Conservation (phyloP, 2,113 vertebrate species). For the Caloenas nicobarica region DNA sequence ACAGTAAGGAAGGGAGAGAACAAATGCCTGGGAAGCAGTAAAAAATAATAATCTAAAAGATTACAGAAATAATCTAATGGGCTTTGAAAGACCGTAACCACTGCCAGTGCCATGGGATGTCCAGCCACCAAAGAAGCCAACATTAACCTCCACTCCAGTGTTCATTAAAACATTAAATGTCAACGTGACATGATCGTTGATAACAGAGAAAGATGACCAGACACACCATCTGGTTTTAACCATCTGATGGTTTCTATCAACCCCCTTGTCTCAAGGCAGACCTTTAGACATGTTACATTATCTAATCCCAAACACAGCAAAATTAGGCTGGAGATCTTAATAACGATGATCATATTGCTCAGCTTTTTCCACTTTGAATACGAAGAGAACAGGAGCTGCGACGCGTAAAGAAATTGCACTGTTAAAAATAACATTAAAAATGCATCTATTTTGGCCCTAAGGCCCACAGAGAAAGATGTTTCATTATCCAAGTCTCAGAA, state of each 20-base stretch:
- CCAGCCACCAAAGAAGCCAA: not conserved
- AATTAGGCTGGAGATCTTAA: not conserved
- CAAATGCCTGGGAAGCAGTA: not conserved
- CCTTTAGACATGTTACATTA: not conserved
- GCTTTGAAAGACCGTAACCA: not conserved
- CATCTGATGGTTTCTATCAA: not conserved
- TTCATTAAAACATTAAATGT: not conserved
- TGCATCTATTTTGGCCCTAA: not conserved
- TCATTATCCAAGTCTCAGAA: not conserved
- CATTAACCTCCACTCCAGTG: not conserved
- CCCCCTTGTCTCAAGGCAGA: not conserved
- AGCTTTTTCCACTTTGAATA: not conserved
- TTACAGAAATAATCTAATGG: not conserved
- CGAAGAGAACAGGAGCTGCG: not conserved
- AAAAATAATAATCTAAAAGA: not conserved
- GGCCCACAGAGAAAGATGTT: not conserved
- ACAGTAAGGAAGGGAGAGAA: not conserved
- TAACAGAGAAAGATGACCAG: not conserved
- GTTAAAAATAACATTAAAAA: conserved; percentile 36
- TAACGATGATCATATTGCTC: fast-evolving
- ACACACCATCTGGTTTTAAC: not conserved
- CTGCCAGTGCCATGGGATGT: not conserved
- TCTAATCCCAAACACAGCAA: not conserved
- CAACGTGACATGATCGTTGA: not conserved
- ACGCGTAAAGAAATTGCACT: not conserved